phyloP scores from a whole-genome alignment of 2,888 invertebrate genomes.

The Pristionchus arcanus region DNA sequence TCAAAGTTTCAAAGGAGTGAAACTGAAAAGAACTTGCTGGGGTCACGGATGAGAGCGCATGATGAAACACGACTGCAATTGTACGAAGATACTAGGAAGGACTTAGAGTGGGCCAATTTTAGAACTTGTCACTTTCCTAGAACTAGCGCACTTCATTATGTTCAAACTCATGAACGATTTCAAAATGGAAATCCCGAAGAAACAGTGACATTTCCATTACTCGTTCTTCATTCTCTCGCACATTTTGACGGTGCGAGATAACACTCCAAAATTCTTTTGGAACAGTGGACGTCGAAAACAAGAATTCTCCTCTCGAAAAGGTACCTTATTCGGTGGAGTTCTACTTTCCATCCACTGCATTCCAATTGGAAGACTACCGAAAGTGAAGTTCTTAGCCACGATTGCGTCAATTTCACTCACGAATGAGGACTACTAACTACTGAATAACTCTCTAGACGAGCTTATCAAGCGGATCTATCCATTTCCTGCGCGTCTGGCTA shows the following conservation, averaged over 20 bases:
- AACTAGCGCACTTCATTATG: no score
- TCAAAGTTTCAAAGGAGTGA: background rate
- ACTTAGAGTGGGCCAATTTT: background rate
- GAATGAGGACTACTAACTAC: background rate
- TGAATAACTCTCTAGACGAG: background rate
- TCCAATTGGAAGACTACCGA: background rate
- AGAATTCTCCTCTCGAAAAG: background rate
- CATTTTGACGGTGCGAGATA: background rate
- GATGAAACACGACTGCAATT: background rate
- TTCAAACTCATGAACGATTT: no score
- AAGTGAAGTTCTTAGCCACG: background rate
- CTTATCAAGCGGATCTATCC: slow-evolving; percentile 5
- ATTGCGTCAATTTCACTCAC: background rate
- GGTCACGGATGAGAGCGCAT: background rate
- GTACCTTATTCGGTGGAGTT: background rate
- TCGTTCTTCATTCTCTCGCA: background rate
- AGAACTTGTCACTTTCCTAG: no score
- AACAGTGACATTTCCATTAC: no score
- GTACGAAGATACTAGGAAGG: background rate
- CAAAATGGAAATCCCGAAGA: no score
- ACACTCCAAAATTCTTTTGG: background rate
- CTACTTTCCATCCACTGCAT: background rate
- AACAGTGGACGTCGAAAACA: background rate
- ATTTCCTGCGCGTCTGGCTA: background rate
- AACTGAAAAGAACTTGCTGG: background rate